Conservation (phyloP, 2,113 vertebrate species). For the Nannobrachium achirus region DNA sequence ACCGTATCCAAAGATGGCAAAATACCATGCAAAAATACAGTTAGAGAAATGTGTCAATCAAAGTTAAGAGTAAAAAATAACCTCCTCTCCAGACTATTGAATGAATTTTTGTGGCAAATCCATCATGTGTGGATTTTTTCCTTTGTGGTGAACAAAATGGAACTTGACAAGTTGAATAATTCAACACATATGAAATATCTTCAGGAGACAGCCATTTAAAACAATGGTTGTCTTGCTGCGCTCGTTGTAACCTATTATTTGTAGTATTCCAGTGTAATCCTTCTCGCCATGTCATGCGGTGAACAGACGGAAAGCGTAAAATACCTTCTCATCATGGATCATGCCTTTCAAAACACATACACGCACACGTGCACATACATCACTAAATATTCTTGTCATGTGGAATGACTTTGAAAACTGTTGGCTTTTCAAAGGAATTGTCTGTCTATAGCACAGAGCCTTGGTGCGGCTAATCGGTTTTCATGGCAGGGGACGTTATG, state of each 20-base stretch:
- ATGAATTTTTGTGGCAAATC: slow-evolving; percentile 1
- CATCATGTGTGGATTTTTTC: slow-evolving; percentile 12
- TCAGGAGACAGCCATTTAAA: slow-evolving; percentile 33
- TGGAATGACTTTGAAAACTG: slow-evolving; percentile 38
- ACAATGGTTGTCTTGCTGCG: slow-evolving; percentile 13
- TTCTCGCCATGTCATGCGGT: slow-evolving; percentile 28
- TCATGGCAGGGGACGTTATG: slow-evolving; percentile 47
- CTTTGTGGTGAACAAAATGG: slow-evolving; percentile 7
- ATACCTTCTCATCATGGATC: slow-evolving; percentile 3
- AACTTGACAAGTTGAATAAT: slow-evolving; percentile 35
- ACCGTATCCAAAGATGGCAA: too few relatives aligned
- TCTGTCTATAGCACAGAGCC: slow-evolving; percentile 31
- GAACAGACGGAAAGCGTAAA: slow-evolving; percentile 23
- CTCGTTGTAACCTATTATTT: slow-evolving; percentile 25
- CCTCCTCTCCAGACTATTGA: too few relatives aligned
- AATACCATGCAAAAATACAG: too few relatives aligned
- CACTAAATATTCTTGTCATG: slow-evolving; percentile 36
- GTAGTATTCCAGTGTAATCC: slow-evolving; percentile 18
- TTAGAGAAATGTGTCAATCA: too few relatives aligned
- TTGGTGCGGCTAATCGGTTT: slow-evolving; percentile 48
- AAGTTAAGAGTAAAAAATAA: too few relatives aligned
- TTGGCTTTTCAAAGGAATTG: slow-evolving; percentile 57
- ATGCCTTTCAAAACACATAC: slow-evolving; percentile 9
- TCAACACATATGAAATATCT: slow-evolving; percentile 31
- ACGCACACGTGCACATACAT: slow-evolving; percentile 19